A percentile compares a stretch with the other conserved stretches of the same genome.
These are phyloP conservation scores for Pseudobourletiella spinata DNA, from an alignment of 1,140 invertebrate species.

Conservation along the genomic window DNA sequence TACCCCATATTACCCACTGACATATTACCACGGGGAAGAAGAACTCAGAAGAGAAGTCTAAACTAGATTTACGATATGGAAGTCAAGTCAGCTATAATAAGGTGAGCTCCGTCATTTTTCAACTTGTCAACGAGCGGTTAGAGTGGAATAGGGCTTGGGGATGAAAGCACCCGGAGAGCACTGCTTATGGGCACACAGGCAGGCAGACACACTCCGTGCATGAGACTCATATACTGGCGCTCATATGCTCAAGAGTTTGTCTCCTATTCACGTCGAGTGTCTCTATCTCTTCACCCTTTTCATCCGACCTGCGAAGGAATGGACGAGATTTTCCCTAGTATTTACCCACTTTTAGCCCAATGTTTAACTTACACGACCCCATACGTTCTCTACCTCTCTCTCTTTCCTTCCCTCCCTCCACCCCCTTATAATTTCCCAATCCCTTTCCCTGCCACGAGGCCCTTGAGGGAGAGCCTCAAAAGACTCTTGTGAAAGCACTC, in stretches of 20 bases:
- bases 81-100: constrained; percentile 6
- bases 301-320: not conserved
- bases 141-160: not conserved
- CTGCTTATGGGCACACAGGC: not conserved
- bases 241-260: not conserved
- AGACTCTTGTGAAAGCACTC: too few relatives aligned
- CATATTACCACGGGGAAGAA: too few relatives aligned
- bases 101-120: constrained; percentile 2
- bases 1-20: too few relatives aligned
- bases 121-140: not conserved
- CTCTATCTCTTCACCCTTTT: not conserved
- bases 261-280: too few relatives aligned
- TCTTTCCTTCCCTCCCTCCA: too few relatives aligned
- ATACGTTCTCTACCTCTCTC: too few relatives aligned
- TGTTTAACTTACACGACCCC: too few relatives aligned
- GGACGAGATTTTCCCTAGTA: too few relatives aligned
- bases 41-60: too few relatives aligned
- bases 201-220: not conserved
- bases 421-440: too few relatives aligned
- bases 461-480: too few relatives aligned
- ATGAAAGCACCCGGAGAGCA: not conserved
- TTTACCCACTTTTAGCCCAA: not conserved
- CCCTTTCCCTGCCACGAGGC: too few relatives aligned
- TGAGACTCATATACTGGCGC: not conserved
- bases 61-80: constrained; percentile 3